Percentiles rank a stretch among this genome's conserved stretches.
Evolutionary conservation across 2,113 vertebrate species (phyloP).

Genomic region (Ammodytes marinus): DNA sequence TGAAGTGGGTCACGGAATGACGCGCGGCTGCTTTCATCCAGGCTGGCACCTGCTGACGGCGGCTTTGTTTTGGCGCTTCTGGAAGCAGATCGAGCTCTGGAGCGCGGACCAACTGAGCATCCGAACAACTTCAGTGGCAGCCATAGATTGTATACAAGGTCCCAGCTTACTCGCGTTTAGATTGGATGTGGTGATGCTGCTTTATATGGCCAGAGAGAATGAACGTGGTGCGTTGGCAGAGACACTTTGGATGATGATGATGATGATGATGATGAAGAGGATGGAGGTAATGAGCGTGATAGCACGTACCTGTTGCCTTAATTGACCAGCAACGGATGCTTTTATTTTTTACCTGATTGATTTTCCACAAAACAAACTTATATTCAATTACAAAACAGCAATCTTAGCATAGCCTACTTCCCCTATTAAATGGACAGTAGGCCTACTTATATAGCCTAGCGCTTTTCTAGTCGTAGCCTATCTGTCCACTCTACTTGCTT

Average conservation of each 20-base stretch:
- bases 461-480: too few species aligned
- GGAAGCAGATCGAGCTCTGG: constrained; percentile 5
- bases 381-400: too few species aligned
- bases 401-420: too few species aligned
- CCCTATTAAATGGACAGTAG: too few species aligned
- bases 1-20: constrained; percentile 44
- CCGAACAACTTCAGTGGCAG: not conserved
- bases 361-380: too few species aligned
- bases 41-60: constrained; percentile 5
- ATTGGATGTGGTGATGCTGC: not conserved
- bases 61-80: constrained; percentile 45
- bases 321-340: not conserved
- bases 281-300: not conserved
- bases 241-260: not conserved
- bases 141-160: too few species aligned
- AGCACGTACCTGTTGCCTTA: constrained; percentile 47
- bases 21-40: constrained; percentile 26
- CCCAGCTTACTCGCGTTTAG: too few species aligned
- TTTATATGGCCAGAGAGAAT: not conserved
- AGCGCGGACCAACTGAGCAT: not conserved
- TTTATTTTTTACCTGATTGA: too few species aligned
- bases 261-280: not conserved
- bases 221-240: not conserved
- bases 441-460: too few species aligned
- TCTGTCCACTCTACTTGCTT: too few species aligned